phyloP scores from a whole-genome alignment of 1,140 invertebrate genomes.

The Adelges cooleyi region DNA sequence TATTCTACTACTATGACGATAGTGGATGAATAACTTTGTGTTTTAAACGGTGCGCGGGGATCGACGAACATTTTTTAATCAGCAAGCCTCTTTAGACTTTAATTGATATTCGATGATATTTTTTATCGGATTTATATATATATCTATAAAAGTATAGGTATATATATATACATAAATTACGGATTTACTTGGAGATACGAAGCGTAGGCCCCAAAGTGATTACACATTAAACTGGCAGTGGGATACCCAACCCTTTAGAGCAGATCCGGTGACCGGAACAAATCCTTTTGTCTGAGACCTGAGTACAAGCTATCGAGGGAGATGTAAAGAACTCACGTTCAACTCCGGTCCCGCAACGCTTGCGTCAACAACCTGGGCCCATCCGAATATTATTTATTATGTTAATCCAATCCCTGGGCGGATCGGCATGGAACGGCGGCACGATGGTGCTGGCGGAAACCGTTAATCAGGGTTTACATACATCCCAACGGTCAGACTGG shows the following conservation, averaged over 20 bases:
- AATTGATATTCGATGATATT: slow-evolving; percentile 8
- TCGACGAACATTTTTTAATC: too few relatives aligned
- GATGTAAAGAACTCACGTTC: slow-evolving; percentile 3
- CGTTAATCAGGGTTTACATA: slow-evolving; percentile 14
- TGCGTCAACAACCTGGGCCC: slow-evolving; percentile 3
- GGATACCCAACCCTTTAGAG: slow-evolving; percentile 22
- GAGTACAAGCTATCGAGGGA: neutral
- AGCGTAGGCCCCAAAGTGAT: neutral
- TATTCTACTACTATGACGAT: neutral
- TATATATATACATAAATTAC: neutral
- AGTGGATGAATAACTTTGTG: neutral
- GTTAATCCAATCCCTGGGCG: neutral
- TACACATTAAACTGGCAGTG: slow-evolving; percentile 9
- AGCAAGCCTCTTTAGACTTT: slow-evolving; percentile 18
- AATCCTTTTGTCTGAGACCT: slow-evolving; percentile 20
- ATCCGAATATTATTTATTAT: slow-evolving; percentile 28
- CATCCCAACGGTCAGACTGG: neutral
- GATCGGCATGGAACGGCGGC: neutral
- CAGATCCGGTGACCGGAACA: slow-evolving; percentile 27
- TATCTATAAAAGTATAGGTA: too few relatives aligned
- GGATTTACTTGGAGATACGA: neutral
- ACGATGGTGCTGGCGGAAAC: neutral
- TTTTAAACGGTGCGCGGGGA: neutral
- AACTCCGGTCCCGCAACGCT: neutral
- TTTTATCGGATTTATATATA: too few relatives aligned